Conservation (phyloP, 2,888 invertebrate species). For the Invenusta paracnida region DNA sequence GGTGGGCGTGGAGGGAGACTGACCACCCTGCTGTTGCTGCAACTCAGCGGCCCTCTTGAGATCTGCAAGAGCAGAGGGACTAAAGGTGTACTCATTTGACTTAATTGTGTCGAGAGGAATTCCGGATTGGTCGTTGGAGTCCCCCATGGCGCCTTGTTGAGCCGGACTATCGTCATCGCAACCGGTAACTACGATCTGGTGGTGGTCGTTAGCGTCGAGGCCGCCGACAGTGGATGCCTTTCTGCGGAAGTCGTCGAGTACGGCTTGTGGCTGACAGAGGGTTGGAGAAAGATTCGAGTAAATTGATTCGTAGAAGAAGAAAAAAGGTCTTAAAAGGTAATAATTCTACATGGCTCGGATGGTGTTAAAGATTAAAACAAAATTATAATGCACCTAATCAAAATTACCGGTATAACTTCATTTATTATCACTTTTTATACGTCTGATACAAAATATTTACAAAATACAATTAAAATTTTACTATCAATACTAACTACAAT, state of each 20-base stretch:
- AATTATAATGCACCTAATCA: too few relatives aligned
- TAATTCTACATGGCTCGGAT: too few relatives aligned
- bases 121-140: background rate
- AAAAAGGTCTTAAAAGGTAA: too few relatives aligned
- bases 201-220: background rate
- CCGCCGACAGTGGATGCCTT: background rate
- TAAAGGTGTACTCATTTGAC: constrained; percentile 28
- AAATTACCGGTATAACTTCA: too few relatives aligned
- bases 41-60: constrained; percentile 11
- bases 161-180: background rate
- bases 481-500: too few relatives aligned
- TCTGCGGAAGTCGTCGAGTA: background rate
- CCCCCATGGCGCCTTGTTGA: background rate
- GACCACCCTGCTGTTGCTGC: background rate
- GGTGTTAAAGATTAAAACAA: too few relatives aligned
- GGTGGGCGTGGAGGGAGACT: background rate
- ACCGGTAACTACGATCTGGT: background rate
- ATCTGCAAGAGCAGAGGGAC: constrained; percentile 23
- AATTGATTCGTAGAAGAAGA: background rate
- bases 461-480: too few relatives aligned
- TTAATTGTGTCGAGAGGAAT: background rate
- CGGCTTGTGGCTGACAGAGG: constrained; percentile 25
- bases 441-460: too few relatives aligned
- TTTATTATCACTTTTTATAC: too few relatives aligned
- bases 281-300: background rate